phyloP scores from a whole-genome alignment of 2,797 vertebrate species.

The Apogon talboti region DNA sequence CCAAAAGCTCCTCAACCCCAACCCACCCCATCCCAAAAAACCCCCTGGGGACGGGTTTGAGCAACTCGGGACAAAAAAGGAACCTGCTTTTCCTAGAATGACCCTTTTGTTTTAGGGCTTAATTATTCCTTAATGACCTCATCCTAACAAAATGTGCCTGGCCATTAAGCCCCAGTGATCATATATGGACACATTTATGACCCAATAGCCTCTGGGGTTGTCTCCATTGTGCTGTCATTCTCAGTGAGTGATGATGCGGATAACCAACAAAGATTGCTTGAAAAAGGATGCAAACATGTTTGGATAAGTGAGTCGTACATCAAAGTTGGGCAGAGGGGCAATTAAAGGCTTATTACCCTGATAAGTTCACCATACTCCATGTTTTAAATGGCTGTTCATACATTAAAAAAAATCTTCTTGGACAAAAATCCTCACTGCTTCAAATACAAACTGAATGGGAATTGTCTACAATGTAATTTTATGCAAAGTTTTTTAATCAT shows the following conservation, averaged over 20 bases:
- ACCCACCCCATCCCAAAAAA: slow-evolving; percentile 10
- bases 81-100: slow-evolving; percentile 75
- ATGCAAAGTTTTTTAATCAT: slow-evolving; percentile 1
- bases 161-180: slow-evolving; percentile 72
- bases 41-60: slow-evolving; percentile 72
- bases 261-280: slow-evolving; percentile 70
- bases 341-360: slow-evolving; percentile 63
- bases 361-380: slow-evolving; percentile 31
- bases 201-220: slow-evolving; percentile 70
- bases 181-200: slow-evolving; percentile 77
- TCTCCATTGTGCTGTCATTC: slow-evolving; percentile 77
- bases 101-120: slow-evolving; percentile 79
- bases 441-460: not conserved
- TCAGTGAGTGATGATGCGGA: slow-evolving; percentile 75
- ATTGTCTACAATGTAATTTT: not conserved
- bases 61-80: slow-evolving; percentile 64
- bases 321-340: slow-evolving; percentile 60
- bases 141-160: slow-evolving; percentile 74
- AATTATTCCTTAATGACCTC: slow-evolving; percentile 82
- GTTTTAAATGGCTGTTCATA: slow-evolving; percentile 30
- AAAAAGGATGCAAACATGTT: slow-evolving; percentile 74
- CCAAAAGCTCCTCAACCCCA: slow-evolving; percentile 68
- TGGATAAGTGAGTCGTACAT: slow-evolving; percentile 72
- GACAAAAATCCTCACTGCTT: not conserved
- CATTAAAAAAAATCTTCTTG: slow-evolving; percentile 12